Evolutionary conservation across 37 sponge, comb jelly and placozoan species (phyloP), one percentile per base, ranked within the genome.

Genomic region (Agelas oroides): DNA sequence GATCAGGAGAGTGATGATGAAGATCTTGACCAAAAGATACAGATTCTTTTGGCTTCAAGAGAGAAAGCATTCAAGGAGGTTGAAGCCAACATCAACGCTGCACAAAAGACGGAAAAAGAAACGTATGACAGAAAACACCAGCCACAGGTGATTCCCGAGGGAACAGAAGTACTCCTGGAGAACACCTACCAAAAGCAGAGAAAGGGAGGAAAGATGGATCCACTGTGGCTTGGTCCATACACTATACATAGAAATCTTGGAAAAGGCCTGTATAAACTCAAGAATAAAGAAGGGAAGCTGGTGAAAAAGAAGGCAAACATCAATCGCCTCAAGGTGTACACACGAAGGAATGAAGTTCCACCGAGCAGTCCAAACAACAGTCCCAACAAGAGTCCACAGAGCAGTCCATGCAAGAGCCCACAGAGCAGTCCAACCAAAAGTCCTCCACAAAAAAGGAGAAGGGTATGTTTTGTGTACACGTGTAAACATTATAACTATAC

Each of bases 131-230:
- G 53, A 38, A 79, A 32, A 32, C 80, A 72, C 76, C 70, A 61
- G 39, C 23, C 63, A 65, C 12, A 31, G 20, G 17, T 18, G 38
- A 21, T 85, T 21, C 68, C 62, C 8, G 36, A 30, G 24, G 87
- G 80, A 20, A 53, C 54, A 35, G 36, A 70, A 41, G 87, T 86
- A 3, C 74, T 86, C 15, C 14, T 79, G 24, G 73, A 86, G 60
- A 86, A 86, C 38, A 76, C 85, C 19, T 28, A 27, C 31, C 75
- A 71, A 71, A 78, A 71, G 32, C 72, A 74, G 38, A 20, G 77
- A 18, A 84, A 86, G 59, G 87, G 87, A 39, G 80, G 73, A 5
- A 86, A 86, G 41, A n/a, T 79, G 53, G 80, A 86, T 11, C 23
- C 16, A 19, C 20, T 36, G 55, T 86, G 80, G 79, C 73, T 79